Conservation (phyloP, 1,140 invertebrate species). For the Hypothenemus hampei region DNA sequence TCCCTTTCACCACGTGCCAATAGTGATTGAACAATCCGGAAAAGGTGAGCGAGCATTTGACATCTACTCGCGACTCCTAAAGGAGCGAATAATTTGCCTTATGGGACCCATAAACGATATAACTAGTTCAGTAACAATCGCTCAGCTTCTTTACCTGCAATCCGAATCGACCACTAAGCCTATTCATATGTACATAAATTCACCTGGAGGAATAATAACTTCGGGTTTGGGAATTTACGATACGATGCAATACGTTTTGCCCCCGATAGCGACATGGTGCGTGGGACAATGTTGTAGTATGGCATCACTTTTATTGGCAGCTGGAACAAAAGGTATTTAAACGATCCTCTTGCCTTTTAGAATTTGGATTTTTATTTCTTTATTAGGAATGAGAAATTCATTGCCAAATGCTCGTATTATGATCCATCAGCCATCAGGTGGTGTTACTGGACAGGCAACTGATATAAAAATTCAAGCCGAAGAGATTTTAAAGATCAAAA, state of each 20-base stretch:
- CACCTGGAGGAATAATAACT: constrained; percentile 62
- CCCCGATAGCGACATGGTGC: constrained; percentile 73
- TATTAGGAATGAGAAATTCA: constrained; percentile 57
- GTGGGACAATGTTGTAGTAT: constrained; percentile 96
- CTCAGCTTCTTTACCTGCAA: constrained; percentile 78
- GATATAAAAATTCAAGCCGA: constrained; percentile 97
- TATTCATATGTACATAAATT: constrained; percentile 73
- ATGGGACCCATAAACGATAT: constrained; percentile 75
- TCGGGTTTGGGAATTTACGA: constrained; percentile 74
- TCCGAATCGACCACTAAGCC: constrained; percentile 68
- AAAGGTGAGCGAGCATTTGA: constrained; percentile 77
- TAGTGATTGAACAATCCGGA: constrained; percentile 76
- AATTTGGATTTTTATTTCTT: neutral
- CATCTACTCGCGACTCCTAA: constrained; percentile 75
- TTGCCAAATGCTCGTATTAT: constrained; percentile 97
- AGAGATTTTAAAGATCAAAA: constrained; percentile 92
- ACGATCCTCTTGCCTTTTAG: neutral
- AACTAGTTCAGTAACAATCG: constrained; percentile 71
- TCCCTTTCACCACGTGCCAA: constrained; percentile 54
- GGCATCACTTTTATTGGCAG: constrained; percentile 88
- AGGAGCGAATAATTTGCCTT: constrained; percentile 75
- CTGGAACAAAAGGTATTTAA: constrained; percentile 58
- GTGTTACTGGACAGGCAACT: constrained; percentile 89
- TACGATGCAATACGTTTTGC: constrained; percentile 72
- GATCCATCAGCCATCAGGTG: constrained; percentile 97